Evolutionary conservation across 2,888 invertebrate species (phyloP), one percentile per base, ranked within the genome.

Genomic region (Perizoma affinitatum): DNA sequence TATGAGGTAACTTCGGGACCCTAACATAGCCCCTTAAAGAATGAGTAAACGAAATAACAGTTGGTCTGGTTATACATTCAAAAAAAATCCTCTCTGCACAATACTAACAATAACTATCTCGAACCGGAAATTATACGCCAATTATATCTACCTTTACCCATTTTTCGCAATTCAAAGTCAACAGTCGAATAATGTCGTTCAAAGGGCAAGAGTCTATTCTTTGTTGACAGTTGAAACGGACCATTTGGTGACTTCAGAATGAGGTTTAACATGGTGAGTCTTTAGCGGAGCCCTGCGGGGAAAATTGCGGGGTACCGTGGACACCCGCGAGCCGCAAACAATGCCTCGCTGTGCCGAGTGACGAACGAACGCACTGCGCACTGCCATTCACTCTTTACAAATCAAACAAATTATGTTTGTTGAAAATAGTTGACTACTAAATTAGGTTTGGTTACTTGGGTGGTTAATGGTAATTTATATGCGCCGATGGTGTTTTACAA

Each of bases 331-430:
- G 78, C 80, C 65, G 63, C 83, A 82, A 79, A 91, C 91, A 91
- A 91, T 84, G 79, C 70, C 66, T 72, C 69, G 73, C 75, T 67
- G 72, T 69, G 78, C 73, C 74, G 75, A 79, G 79, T 78, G 76
- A 71, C 81, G 76, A 72, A 68, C 73, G 76, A 76, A 73, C 76
- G 75, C 75, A 78, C 80, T 78, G 76, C 82, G 79, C 78, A 80
- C 82, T 68, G 57, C 84, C 76, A 87, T 88, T 88, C 86, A 84
- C 79, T 86, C 88, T 84, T 84, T 87, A 89, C 87, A 91, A 90
- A 88, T 89, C 88, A 90, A 88, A 90, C 88, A 90, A 89, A 90
- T 90, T 90, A 87, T 89, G 87, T 88, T 87, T 87, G 82, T 85
- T 80, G 79, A 82, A 88, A 86, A 84, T 86, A 83, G 74, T 78